Evolutionary conservation across 2,888 invertebrate species (phyloP).

Genomic region (Congeria kusceri): DNA sequence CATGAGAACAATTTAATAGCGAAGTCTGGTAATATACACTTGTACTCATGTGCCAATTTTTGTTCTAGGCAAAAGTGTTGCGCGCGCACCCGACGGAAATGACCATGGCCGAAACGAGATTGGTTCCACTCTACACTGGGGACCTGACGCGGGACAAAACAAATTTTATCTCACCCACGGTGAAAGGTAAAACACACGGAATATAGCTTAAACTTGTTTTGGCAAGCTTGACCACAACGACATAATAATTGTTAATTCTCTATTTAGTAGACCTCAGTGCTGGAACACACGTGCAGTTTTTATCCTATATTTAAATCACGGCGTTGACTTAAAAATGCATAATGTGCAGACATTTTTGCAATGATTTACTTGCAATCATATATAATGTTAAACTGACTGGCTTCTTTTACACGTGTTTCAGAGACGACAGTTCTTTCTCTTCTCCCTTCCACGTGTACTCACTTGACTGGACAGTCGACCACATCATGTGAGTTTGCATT

Average conservation of each 20-base stretch:
- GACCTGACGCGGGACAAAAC: constrained; percentile 87
- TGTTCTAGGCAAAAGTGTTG: constrained; percentile 26
- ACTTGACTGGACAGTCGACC: constrained; percentile 88
- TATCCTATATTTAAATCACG: too few relatives aligned
- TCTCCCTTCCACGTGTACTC: constrained; percentile 87
- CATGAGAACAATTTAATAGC: too few relatives aligned
- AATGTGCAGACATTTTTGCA: too few relatives aligned
- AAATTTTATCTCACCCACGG: constrained; percentile 52
- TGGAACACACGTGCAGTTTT: too few relatives aligned
- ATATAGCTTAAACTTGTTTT: too few relatives aligned
- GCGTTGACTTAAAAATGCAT: too few relatives aligned
- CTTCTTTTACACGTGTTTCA: too few relatives aligned
- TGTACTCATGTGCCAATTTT: too few relatives aligned
- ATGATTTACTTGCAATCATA: too few relatives aligned
- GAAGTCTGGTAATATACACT: too few relatives aligned
- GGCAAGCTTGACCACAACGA: too few relatives aligned
- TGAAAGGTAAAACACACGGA: constrained; percentile 58
- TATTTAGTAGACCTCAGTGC: constrained; percentile 7
- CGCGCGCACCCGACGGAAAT: constrained; percentile 24
- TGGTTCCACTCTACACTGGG: constrained; percentile 89
- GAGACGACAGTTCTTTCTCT: constrained; percentile 2
- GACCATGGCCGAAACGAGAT: constrained; percentile 73
- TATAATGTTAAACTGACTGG: too few relatives aligned
- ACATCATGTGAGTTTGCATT: constrained; percentile 68
- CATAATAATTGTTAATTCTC: not conserved